Conservation (phyloP, 1,140 invertebrate genomes). For the Liolophura sinensis region DNA sequence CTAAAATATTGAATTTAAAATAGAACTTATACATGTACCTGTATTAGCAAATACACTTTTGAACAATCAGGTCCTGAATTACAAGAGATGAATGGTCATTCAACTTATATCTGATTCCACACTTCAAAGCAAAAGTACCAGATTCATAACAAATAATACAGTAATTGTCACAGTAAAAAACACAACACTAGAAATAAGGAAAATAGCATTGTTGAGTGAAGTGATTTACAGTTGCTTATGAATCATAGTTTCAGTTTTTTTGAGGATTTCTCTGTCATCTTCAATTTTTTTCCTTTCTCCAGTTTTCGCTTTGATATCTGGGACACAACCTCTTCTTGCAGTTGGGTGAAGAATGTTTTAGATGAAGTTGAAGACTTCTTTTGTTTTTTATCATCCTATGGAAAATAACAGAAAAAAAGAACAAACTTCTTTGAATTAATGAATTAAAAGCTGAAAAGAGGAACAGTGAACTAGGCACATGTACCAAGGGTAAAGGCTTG, state of each 20-base stretch:
- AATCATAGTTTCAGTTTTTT: slow-evolving; percentile 37
- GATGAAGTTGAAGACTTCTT: slow-evolving; percentile 36
- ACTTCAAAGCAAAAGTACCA: too few species aligned
- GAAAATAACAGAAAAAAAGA: slow-evolving; percentile 10
- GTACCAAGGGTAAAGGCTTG: too few species aligned
- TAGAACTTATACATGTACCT: too few species aligned
- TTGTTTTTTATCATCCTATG: slow-evolving; percentile 29
- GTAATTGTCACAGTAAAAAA: neutral
- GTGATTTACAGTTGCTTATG: neutral
- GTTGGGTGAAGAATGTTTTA: slow-evolving; percentile 43
- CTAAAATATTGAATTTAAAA: too few species aligned
- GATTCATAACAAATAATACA: too few species aligned
- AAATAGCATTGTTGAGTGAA: slow-evolving; percentile 1
- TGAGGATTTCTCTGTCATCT: slow-evolving; percentile 9
- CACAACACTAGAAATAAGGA: neutral
- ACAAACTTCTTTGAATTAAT: slow-evolving; percentile 43
- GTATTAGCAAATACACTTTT: too few species aligned
- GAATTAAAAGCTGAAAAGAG: too few species aligned
- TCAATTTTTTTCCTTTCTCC: slow-evolving; percentile 19
- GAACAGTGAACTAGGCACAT: too few species aligned
- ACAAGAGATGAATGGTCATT: too few species aligned
- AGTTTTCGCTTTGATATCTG: slow-evolving; percentile 26
- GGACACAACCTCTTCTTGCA: slow-evolving; percentile 43
- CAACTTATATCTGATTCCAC: too few species aligned
- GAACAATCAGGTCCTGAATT: too few species aligned